A percentile compares a stretch with the other conserved stretches of the same genome.
Evolutionary conservation across 30 jellyfish, hydroid and myxozoan species (phyloP).

Genomic region (Chironex yamaguchii): DNA sequence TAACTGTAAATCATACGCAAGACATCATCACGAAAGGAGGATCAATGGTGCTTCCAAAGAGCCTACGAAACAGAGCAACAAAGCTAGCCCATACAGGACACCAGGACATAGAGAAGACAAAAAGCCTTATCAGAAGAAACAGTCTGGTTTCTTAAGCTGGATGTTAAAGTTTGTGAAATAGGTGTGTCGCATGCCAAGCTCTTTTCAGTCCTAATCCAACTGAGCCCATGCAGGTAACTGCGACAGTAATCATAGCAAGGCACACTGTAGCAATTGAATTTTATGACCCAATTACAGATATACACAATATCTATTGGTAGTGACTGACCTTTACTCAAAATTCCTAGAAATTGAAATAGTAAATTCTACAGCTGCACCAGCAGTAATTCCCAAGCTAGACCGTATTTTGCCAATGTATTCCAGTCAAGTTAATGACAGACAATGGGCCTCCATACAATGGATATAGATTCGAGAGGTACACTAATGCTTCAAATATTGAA

Average conservation of each 20-base stretch:
- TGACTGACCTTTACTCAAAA: slow-evolving; percentile 27
- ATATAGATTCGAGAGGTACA: slow-evolving; percentile 38
- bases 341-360: slow-evolving; percentile 64
- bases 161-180: slow-evolving; percentile 6
- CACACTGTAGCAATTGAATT: slow-evolving; percentile 48
- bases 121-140: slow-evolving; percentile 6
- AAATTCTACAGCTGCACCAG: slow-evolving; percentile 51
- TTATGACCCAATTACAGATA: slow-evolving; percentile 40
- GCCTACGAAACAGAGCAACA: slow-evolving; percentile 36
- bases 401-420: slow-evolving; percentile 51
- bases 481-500: slow-evolving; percentile 25
- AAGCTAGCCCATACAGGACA: slow-evolving; percentile 63
- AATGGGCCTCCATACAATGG: slow-evolving; percentile 79
- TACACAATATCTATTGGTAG: slow-evolving; percentile 67
- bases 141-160: slow-evolving; percentile 61
- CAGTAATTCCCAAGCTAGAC: slow-evolving; percentile 54
- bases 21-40: slow-evolving; percentile 45
- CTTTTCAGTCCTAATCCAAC: slow-evolving; percentile 22
- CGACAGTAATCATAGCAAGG: slow-evolving; percentile 31
- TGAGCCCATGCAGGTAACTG: slow-evolving; percentile 41
- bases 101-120: slow-evolving; percentile 67
- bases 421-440: slow-evolving; percentile 27
- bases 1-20: slow-evolving; percentile 27
- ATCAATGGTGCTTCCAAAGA: slow-evolving; percentile 41
- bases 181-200: slow-evolving; percentile 69